Base-by-base conservation (phyloP, 2,888 invertebrate genomes). In the Tetropium fuscum region DNA sequence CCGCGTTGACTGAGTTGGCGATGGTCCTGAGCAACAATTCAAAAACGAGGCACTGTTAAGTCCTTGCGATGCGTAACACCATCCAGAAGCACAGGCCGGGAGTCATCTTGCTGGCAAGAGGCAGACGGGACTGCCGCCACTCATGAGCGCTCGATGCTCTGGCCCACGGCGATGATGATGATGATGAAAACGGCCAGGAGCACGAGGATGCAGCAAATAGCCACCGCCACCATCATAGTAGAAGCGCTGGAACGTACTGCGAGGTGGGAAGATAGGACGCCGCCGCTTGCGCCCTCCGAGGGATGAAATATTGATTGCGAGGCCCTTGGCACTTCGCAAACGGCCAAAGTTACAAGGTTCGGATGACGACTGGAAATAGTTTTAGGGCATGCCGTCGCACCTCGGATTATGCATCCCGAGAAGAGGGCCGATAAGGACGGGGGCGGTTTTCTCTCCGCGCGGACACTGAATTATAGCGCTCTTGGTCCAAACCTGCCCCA, bases 141-240 rank as follows among this genome's bases (percentile, higher is more conserved):
- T 59, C 48, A 64, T 15, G 54, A 62, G 11, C 73, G 78, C 38
- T 74, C 75, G 74, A 91, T 88, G 74, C 89, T 88, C 83, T 92
- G 91, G 15, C 92, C 92, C 64, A 92, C 90, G 68, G 92, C 90
- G 73, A 92, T 91, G 81, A 92, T 92, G 77, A 92, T 87, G 69
- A 92, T 87, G 74, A 92, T 92, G 84, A 93, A 93, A 70, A 92
- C 92, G 70, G 90, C 88, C 78, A 92, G 84, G 69, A 93, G 86
- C 80, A 92, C 90, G 76, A 92, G 85, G 77, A 93, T 91, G 82
- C 92, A 92, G 83, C 92, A 92, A 73, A 93, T 91, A 74, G 92
- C 92, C 74, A 93, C 92, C 65, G 91, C 92, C 78, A 92, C 90
- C 92, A 92, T 92, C 69, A 76, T 74, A 47, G 54, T 58, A 57